phyloP scores from a whole-genome alignment of 2,113 vertebrate genomes.

The Electrona antarctica region DNA sequence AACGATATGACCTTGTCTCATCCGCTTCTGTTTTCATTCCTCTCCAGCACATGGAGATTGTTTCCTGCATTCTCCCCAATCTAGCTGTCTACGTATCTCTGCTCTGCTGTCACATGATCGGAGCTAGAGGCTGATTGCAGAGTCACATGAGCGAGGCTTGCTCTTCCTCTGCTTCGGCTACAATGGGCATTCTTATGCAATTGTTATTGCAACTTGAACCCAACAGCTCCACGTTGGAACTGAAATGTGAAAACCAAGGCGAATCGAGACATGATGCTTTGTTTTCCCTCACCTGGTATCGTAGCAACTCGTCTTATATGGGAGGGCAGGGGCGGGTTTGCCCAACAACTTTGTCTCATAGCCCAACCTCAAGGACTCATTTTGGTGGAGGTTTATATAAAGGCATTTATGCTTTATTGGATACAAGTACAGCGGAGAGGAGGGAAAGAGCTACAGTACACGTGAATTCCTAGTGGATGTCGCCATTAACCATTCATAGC shows the following conservation, averaged over 20 bases:
- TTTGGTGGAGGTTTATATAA: too few species aligned
- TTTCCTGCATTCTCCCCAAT: constrained; percentile 6
- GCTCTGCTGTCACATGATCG: constrained; percentile 54
- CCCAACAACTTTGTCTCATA: constrained; percentile 14
- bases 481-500: not conserved
- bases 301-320: constrained; percentile 14
- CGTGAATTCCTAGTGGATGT: not conserved
- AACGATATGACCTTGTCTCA: constrained; percentile 9
- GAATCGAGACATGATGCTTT: not conserved
- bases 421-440: too few species aligned
- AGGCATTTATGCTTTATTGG: too few species aligned
- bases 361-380: not conserved
- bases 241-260: constrained; percentile 27
- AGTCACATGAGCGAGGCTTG: constrained; percentile 57
- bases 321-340: constrained; percentile 13
- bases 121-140: constrained; percentile 50
- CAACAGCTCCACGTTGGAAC: not conserved
- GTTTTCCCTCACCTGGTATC: constrained; percentile 11
- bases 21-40: constrained; percentile 11
- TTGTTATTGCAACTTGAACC: constrained; percentile 2
- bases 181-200: not conserved
- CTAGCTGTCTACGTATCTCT: not conserved
- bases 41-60: constrained; percentile 7
- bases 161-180: constrained; percentile 7
- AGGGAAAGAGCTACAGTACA: too few species aligned